A percentile compares a stretch with the other conserved stretches of the same genome.
phyloP scores from a whole-genome alignment of 2,113 vertebrate genomes.

The Etheostoma spectabile region DNA sequence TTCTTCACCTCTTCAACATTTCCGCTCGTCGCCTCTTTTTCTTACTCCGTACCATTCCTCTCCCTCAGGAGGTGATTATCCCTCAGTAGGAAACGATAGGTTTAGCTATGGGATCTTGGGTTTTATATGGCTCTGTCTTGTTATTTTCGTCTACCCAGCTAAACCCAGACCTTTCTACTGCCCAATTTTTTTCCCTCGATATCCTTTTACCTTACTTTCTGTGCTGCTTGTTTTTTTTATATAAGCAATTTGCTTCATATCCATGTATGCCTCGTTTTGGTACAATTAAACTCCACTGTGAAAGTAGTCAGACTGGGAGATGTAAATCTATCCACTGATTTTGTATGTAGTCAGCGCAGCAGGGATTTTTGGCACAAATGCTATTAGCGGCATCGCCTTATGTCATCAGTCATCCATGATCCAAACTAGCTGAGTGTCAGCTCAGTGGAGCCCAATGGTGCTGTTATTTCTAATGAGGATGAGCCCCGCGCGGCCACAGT shows the following conservation, averaged over 20 bases:
- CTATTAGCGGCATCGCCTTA: not conserved
- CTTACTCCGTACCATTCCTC: slow-evolving; percentile 1
- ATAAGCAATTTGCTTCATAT: not conserved
- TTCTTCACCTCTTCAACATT: not conserved
- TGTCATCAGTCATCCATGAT: slow-evolving; percentile 43
- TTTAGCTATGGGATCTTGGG: slow-evolving; percentile 31
- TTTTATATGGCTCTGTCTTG: slow-evolving; percentile 9
- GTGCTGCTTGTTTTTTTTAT: not conserved
- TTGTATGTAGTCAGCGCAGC: slow-evolving; percentile 27
- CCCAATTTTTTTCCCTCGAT: not conserved
- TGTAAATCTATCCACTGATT: slow-evolving; percentile 5
- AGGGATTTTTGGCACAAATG: slow-evolving; percentile 31
- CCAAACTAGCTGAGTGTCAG: slow-evolving; percentile 48
- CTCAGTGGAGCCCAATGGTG: slow-evolving; percentile 18
- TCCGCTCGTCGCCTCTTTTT: slow-evolving; percentile 2
- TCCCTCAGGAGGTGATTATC: slow-evolving; percentile 61
- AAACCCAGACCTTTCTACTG: slow-evolving; percentile 30
- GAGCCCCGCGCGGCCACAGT: slow-evolving; percentile 16
- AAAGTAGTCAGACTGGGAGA: not conserved
- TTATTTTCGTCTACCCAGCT: slow-evolving; percentile 1
- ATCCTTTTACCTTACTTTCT: not conserved
- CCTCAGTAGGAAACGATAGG: slow-evolving; percentile 15
- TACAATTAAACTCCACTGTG: not conserved
- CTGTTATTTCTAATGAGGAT: slow-evolving; percentile 56
- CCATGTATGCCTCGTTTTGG: not conserved